A percentile compares a stretch with the other conserved stretches of the same genome.
These are phyloP conservation scores for Zelleria hepariella DNA, from an alignment of 2,888 invertebrate species.

Conservation along the genomic window DNA sequence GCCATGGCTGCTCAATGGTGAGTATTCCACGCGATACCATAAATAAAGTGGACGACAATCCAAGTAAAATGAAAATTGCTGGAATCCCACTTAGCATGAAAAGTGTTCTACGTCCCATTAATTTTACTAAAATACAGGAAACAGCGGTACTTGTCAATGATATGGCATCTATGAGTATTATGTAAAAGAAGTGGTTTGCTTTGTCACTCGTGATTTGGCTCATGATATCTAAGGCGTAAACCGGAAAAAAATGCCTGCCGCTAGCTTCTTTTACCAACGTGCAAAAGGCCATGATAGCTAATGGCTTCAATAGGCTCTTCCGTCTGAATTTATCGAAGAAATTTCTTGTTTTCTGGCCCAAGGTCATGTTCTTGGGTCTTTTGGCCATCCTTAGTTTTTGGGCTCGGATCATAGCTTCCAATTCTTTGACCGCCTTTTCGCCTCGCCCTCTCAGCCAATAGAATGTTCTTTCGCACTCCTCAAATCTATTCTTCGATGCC, in stretches of 20 bases:
- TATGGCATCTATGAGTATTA: slow-evolving; percentile 32
- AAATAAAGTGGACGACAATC: slow-evolving; percentile 32
- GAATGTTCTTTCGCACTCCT: slow-evolving; percentile 6
- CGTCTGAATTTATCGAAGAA: slow-evolving; percentile 30
- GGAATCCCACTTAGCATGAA: slow-evolving; percentile 36
- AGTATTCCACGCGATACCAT: slow-evolving; percentile 21
- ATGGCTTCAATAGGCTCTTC: slow-evolving; percentile 38
- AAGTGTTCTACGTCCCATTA: slow-evolving; percentile 34
- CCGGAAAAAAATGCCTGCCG: slow-evolving; percentile 41
- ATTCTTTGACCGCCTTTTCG: slow-evolving; percentile 21
- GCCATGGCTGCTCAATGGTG: slow-evolving; percentile 21
- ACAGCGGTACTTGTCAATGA: slow-evolving; percentile 32
- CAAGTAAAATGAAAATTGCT: slow-evolving; percentile 24
- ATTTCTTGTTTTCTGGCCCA: slow-evolving; percentile 12
- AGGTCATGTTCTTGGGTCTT: slow-evolving; percentile 11
- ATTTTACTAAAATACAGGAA: slow-evolving; percentile 34
- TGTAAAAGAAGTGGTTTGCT: slow-evolving; percentile 20
- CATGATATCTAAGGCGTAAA: slow-evolving; percentile 38
- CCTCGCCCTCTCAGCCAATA: slow-evolving; percentile 12
- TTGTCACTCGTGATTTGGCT: not conserved
- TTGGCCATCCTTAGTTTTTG: slow-evolving; percentile 21
- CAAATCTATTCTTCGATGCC: slow-evolving; percentile 13
- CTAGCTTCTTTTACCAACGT: slow-evolving; percentile 31
- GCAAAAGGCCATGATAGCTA: slow-evolving; percentile 27
- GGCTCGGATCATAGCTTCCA: slow-evolving; percentile 29